A percentile compares a stretch with the other conserved stretches of the same genome.
phyloP scores from a whole-genome alignment of 1,140 invertebrate genomes.

The Glossosoma conforme region DNA sequence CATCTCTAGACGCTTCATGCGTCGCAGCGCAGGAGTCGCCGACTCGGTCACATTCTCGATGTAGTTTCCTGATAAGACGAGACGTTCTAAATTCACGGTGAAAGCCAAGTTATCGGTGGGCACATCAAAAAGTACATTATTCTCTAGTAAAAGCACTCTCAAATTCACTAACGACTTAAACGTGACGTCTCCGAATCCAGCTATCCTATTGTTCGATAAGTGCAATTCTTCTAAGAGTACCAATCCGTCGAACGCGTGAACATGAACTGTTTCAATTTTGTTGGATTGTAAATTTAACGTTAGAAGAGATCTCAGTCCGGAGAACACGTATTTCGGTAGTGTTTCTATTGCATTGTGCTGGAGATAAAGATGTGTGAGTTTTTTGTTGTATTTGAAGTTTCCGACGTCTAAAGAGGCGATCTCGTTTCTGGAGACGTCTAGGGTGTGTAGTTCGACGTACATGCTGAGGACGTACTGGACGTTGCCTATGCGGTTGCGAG shows the following conservation, averaged over 20 bases:
- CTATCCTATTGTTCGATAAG: slow-evolving; percentile 70
- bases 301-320: slow-evolving; percentile 63
- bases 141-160: slow-evolving; percentile 61
- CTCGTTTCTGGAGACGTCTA: slow-evolving; percentile 78
- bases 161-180: slow-evolving; percentile 67
- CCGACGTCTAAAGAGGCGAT: slow-evolving; percentile 70
- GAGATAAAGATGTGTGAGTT: slow-evolving; percentile 66
- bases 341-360: slow-evolving; percentile 68
- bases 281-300: slow-evolving; percentile 73
- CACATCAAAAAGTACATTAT: slow-evolving; percentile 73
- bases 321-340: slow-evolving; percentile 68
- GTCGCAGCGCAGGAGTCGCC: slow-evolving; percentile 62
- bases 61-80: slow-evolving; percentile 69
- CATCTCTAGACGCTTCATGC: slow-evolving; percentile 59
- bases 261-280: slow-evolving; percentile 65
- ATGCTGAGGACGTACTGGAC: slow-evolving; percentile 69
- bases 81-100: slow-evolving; percentile 57
- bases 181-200: slow-evolving; percentile 62
- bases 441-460: slow-evolving; percentile 69
- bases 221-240: slow-evolving; percentile 65
- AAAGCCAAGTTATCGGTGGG: slow-evolving; percentile 63
- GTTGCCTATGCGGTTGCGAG: slow-evolving; percentile 66
- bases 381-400: slow-evolving; percentile 72
- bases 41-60: slow-evolving; percentile 62
- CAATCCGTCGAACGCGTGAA: slow-evolving; percentile 66